phyloP scores from a whole-genome alignment of 2,797 vertebrate genomes.

The Gambusia yucatana region DNA sequence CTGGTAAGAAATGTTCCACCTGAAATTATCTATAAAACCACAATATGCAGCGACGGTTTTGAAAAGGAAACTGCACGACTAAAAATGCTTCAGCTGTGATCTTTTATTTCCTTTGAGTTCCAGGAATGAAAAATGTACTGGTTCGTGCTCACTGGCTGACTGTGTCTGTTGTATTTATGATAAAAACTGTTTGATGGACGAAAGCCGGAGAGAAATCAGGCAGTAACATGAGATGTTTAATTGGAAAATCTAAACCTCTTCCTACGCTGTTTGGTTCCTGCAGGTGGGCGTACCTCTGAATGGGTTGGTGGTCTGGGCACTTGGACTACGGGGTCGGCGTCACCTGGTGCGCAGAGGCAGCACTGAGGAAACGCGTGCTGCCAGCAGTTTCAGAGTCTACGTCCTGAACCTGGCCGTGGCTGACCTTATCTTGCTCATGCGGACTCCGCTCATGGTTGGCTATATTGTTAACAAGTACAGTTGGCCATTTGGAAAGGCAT shows the following conservation, averaged over 20 bases:
- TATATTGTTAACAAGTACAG: conserved; percentile 64
- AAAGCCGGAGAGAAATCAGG: neutral
- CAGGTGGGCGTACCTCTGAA: conserved; percentile 80
- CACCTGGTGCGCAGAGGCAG: conserved; percentile 57
- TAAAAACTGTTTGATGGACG: neutral
- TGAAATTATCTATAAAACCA: neutral
- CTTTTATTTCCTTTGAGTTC: neutral
- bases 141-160: neutral
- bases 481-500: conserved; percentile 73
- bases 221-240: neutral
- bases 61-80: neutral
- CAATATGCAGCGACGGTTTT: neutral
- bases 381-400: conserved; percentile 81
- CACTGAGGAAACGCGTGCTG: conserved; percentile 62
- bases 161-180: neutral
- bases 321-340: conserved; percentile 59
- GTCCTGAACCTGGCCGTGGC: conserved; percentile 83
- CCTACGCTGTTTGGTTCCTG: conserved; percentile 8
- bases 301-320: conserved; percentile 80
- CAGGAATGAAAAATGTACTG: neutral
- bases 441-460: conserved; percentile 78
- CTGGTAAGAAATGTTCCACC: conserved; percentile 59
- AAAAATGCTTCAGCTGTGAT: neutral
- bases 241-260: neutral
- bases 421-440: conserved; percentile 80